phyloP scores from a whole-genome alignment of 2,797 vertebrate genomes.

The Anguilla megastoma region DNA sequence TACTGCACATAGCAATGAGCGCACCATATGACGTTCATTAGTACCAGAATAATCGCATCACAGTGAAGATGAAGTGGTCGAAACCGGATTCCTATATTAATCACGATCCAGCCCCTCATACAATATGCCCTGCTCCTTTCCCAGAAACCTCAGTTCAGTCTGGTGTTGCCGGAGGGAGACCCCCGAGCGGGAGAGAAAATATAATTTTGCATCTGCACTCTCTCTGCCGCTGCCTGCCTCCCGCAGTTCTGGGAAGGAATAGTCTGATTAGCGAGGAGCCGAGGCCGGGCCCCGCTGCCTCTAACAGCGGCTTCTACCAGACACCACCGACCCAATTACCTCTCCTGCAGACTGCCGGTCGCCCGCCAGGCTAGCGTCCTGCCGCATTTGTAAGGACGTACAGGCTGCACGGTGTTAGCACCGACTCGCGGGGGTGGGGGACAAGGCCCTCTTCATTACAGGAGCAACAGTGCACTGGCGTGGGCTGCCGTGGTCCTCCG shows the following conservation, averaged over 20 bases:
- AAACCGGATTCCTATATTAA: conserved; percentile 72
- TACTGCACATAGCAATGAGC: conserved; percentile 38
- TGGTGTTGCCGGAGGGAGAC: conserved; percentile 58
- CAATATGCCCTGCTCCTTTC: conserved; percentile 47
- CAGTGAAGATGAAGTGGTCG: conserved; percentile 59
- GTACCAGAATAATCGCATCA: conserved; percentile 64
- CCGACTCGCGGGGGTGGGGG: conserved; percentile 18
- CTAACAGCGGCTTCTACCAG: conserved; percentile 50
- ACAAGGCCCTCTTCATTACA: conserved; percentile 29
- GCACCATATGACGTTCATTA: conserved; percentile 60
- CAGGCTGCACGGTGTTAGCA: neutral
- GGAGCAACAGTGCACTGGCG: conserved; percentile 57
- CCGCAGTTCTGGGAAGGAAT: conserved; percentile 54
- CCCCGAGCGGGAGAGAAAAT: conserved; percentile 66
- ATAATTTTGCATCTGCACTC: conserved; percentile 57
- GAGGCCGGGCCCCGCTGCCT: conserved; percentile 27
- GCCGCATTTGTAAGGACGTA: conserved; percentile 38
- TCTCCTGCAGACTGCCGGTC: neutral
- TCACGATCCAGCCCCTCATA: conserved; percentile 68
- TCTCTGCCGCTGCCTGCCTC: conserved; percentile 37
- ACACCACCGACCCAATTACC: conserved; percentile 32
- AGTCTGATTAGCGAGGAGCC: conserved; percentile 49
- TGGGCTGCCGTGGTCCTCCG: conserved; percentile 43
- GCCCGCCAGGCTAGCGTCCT: conserved; percentile 24
- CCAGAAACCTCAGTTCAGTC: conserved; percentile 56